Conservation (phyloP, 2,797 vertebrate species). For the Bradypus variegatus region DNA sequence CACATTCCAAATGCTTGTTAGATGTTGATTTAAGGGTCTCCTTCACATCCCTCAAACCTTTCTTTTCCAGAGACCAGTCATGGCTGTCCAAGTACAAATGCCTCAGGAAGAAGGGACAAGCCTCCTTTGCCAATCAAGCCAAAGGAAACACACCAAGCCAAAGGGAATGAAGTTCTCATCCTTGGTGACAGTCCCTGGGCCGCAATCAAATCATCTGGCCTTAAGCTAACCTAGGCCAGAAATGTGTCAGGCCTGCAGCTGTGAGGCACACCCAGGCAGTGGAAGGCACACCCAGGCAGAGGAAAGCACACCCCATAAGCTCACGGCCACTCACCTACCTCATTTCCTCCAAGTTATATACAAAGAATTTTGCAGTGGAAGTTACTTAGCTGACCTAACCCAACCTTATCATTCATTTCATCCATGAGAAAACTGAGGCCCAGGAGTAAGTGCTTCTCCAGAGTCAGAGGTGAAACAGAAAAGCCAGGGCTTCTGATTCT, state of each 20-base stretch:
- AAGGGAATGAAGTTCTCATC: background rate
- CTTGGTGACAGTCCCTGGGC: background rate
- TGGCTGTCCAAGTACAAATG: background rate
- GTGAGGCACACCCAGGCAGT: no score
- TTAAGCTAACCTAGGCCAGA: background rate
- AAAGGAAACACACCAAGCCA: background rate
- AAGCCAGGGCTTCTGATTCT: background rate
- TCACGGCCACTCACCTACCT: background rate
- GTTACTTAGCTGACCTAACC: background rate
- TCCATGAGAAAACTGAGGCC: background rate
- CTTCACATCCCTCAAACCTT: background rate
- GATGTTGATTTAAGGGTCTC: background rate
- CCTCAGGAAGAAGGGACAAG: background rate
- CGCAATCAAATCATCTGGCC: background rate
- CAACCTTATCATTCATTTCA: background rate
- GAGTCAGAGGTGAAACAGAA: background rate
- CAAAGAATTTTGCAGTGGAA: background rate
- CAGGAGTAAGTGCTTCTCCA: background rate
- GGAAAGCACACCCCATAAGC: background rate
- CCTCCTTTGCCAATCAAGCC: background rate
- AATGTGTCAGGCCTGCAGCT: background rate
- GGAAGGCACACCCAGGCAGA: background rate
- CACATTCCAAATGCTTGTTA: background rate
- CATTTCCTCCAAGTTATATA: background rate
- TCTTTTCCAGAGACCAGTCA: background rate